A percentile compares a stretch with the other conserved stretches of the same genome.
Conservation (phyloP, 2,888 invertebrate genomes). For the Fabriciana adippe region DNA sequence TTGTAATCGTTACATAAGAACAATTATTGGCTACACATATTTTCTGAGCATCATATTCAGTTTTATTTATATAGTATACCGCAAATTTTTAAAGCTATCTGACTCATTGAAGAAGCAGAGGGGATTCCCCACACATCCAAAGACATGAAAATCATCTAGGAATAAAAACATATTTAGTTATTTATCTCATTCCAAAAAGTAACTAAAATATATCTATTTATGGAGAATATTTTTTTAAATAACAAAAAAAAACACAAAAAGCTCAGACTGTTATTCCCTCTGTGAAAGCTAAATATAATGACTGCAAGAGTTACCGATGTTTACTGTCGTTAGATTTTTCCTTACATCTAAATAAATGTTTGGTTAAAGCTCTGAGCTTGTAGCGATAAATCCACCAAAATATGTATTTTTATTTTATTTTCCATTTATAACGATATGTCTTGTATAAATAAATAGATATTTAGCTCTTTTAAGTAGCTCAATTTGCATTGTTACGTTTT, state of each 20-base stretch:
- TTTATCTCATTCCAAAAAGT: no score
- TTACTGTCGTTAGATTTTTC: constrained; percentile 24
- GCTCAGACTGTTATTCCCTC: neutral
- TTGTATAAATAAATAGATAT: no score
- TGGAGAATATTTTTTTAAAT: no score
- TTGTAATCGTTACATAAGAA: no score
- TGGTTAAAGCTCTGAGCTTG: neutral
- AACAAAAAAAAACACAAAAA: no score
- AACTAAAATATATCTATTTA: no score
- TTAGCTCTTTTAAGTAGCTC: no score
- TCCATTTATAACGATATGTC: no score
- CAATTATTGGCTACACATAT: constrained; percentile 83
- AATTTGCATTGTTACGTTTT: no score
- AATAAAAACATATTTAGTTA: no score
- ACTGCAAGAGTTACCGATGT: constrained; percentile 25
- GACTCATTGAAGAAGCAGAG: constrained; percentile 83
- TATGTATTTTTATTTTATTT: no score
- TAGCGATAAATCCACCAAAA: neutral
- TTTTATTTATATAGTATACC: constrained; percentile 64
- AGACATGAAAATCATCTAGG: no score
- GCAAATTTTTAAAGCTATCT: constrained; percentile 84
- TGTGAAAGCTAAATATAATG: constrained; percentile 32
- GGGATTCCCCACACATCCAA: constrained; percentile 45
- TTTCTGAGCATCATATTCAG: constrained; percentile 72
- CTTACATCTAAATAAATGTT: neutral